phyloP scores from a whole-genome alignment of 2,888 invertebrate species.

The Sisyra terminalis region DNA sequence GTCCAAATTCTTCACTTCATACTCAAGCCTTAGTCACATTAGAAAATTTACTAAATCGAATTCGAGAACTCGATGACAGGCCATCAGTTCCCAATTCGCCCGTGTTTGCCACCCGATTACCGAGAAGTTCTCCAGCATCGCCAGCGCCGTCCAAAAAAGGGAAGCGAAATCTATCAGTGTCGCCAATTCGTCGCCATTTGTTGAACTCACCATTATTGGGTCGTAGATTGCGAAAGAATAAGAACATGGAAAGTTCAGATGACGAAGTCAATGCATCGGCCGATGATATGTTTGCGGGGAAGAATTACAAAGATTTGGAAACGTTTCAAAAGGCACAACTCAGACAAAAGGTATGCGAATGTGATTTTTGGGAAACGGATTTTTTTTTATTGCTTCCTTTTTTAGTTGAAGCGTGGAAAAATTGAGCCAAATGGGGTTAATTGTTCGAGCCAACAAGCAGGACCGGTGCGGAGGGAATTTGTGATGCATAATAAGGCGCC shows the following conservation, averaged over 20 bases:
- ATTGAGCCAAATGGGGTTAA: slow-evolving; percentile 33
- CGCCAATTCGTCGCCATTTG: slow-evolving; percentile 61
- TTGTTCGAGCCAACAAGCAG: slow-evolving; percentile 25
- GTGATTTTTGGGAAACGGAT: slow-evolving; percentile 7
- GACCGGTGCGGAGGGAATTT: slow-evolving; percentile 56
- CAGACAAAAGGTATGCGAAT: slow-evolving; percentile 58
- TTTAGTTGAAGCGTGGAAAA: slow-evolving; percentile 56
- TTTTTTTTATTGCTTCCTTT: slow-evolving; percentile 13
- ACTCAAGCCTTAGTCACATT: slow-evolving; percentile 38
- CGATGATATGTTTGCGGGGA: slow-evolving; percentile 42
- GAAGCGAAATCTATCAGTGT: slow-evolving; percentile 61
- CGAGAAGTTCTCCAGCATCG: slow-evolving; percentile 60
- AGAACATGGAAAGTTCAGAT: slow-evolving; percentile 62
- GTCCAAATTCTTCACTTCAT: slow-evolving; percentile 20
- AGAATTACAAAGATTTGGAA: slow-evolving; percentile 72
- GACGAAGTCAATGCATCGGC: slow-evolving; percentile 49
- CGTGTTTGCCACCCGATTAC: slow-evolving; percentile 41
- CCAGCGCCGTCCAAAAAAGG: slow-evolving; percentile 55
- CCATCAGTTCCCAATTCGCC: slow-evolving; percentile 28
- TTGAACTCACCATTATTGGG: slow-evolving; percentile 73
- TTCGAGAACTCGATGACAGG: slow-evolving; percentile 34
- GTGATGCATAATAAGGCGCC: slow-evolving; percentile 90
- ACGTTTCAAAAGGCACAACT: slow-evolving; percentile 85
- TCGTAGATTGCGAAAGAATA: slow-evolving; percentile 56
- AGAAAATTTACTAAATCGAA: slow-evolving; percentile 37